These are phyloP conservation scores for Bellardia bayeri DNA, from an alignment of 2,888 invertebrate species.

Conservation along the genomic window DNA sequence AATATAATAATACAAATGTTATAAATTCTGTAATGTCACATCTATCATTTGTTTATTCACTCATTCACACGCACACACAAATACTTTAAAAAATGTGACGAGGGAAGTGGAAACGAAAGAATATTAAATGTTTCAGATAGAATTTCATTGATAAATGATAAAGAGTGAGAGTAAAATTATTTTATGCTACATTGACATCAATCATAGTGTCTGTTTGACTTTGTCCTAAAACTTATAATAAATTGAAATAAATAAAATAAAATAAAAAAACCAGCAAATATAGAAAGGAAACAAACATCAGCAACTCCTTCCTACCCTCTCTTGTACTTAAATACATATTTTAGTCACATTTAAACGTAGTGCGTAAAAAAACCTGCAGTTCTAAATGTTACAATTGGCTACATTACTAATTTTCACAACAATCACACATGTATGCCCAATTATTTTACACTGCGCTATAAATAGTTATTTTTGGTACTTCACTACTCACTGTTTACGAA, in stretches of 20 bases:
- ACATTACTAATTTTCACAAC: too few relatives aligned
- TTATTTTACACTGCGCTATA: too few relatives aligned
- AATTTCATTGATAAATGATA: slow-evolving; percentile 25
- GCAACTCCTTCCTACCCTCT: neutral
- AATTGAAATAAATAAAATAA: neutral
- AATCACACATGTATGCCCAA: too few relatives aligned
- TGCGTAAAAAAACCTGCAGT: neutral
- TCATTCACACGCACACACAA: neutral
- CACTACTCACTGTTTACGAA: too few relatives aligned
- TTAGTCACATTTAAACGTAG: neutral
- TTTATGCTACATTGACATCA: slow-evolving; percentile 22
- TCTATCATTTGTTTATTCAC: neutral
- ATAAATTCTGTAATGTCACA: slow-evolving; percentile 24
- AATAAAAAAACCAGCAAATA: neutral
- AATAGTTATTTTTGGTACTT: too few relatives aligned
- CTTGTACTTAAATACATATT: neutral
- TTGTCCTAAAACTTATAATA: slow-evolving; percentile 25
- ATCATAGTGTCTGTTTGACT: slow-evolving; percentile 25
- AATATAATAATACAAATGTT: slow-evolving; percentile 20
- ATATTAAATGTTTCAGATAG: slow-evolving; percentile 15
- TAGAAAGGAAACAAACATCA: neutral
- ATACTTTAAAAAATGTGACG: neutral
- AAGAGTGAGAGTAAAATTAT: neutral
- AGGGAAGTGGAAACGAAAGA: neutral
- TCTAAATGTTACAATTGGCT: too few relatives aligned